Base-by-base conservation (phyloP, 2,113 vertebrate species). In the Xyliphius kryptos region DNA sequence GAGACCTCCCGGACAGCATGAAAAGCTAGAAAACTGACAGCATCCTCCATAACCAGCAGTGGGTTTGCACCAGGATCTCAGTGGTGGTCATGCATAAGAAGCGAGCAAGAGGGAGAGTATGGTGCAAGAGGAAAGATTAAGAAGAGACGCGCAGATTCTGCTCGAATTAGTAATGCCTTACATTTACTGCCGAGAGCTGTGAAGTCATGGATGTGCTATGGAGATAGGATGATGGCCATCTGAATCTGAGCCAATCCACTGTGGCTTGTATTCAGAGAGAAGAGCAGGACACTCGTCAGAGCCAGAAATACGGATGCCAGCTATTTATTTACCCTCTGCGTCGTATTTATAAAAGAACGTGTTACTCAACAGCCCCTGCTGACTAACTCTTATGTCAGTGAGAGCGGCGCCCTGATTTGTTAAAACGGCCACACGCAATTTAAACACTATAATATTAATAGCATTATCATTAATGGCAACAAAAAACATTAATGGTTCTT, bases 311-410 rank as follows among this genome's bases (percentile, higher is more conserved):
- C 61, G 46, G 73, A 69, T 44, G 46, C 32, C 63, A 66, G 64
- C 72, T 62, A 48, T 64, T 62, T 65, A 48, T 71, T 67, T 22
- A 2, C 76, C 70, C 76, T 71, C 69, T 58, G 64, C 71, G 43
- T 69, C 55, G 55, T 41, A 66, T 65, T 67, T 44, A 47, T 59
- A 64, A 36, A 63, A 43, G 63, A 58, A 74, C 62, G 52, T 56
- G 48, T 85, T 85, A 82, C 48, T 58, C 61, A 83, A 82, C 72
- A 73, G 74, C 79, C 76, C 80, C 78, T 79, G 80, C 82, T 79
- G 69, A 32, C 1, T 32, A 32, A 32, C 26, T 32, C 26, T 32
- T 32, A 32, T 6, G 2, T 32, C 26, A 32, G 26, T 6, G 26
- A 1, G 26, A 32, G 26, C 26, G 4, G 7, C 26, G 26, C 4